A percentile compares a stretch with the other conserved stretches of the same genome.
phyloP scores from a whole-genome alignment of 2,797 vertebrate genomes.

The Labeo calbasu region DNA sequence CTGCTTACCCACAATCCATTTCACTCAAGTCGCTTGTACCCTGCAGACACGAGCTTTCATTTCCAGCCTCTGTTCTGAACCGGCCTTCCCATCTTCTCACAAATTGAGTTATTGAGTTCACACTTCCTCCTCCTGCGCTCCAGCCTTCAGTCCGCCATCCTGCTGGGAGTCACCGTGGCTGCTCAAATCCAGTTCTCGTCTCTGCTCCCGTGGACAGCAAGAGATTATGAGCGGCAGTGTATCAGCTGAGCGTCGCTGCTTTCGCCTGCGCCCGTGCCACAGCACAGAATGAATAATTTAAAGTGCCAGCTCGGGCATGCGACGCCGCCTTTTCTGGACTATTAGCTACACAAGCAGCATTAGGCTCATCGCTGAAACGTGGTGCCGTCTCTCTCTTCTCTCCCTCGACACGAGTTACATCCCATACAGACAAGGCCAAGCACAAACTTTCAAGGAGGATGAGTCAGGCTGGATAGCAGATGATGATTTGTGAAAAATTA shows the following conservation, averaged over 20 bases:
- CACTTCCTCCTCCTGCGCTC: constrained; percentile 60
- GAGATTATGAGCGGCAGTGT: constrained; percentile 66
- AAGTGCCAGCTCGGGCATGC: constrained; percentile 64
- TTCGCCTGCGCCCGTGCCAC: constrained; percentile 64
- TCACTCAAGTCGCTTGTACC: not conserved
- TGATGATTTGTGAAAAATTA: not conserved
- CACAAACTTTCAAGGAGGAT: constrained; percentile 24
- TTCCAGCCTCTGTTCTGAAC: constrained; percentile 22
- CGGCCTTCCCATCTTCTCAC: not conserved
- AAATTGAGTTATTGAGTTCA: constrained; percentile 46
- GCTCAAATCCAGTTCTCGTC: constrained; percentile 55
- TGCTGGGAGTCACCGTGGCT: constrained; percentile 55
- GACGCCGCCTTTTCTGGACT: constrained; percentile 76
- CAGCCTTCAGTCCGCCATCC: constrained; percentile 15
- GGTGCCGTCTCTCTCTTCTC: constrained; percentile 18
- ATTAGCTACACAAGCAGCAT: constrained; percentile 81
- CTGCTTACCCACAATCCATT: constrained; percentile 23
- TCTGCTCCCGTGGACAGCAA: constrained; percentile 56
- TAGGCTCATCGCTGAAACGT: constrained; percentile 73
- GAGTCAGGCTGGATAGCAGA: not conserved
- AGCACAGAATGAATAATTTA: constrained; percentile 73
- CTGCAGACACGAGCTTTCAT: constrained; percentile 6
- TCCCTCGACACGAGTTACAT: constrained; percentile 19
- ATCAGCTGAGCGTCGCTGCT: constrained; percentile 57
- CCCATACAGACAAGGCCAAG: constrained; percentile 15